Conservation (phyloP, 2,113 vertebrate species). For the Myrmecobius fasciatus region DNA sequence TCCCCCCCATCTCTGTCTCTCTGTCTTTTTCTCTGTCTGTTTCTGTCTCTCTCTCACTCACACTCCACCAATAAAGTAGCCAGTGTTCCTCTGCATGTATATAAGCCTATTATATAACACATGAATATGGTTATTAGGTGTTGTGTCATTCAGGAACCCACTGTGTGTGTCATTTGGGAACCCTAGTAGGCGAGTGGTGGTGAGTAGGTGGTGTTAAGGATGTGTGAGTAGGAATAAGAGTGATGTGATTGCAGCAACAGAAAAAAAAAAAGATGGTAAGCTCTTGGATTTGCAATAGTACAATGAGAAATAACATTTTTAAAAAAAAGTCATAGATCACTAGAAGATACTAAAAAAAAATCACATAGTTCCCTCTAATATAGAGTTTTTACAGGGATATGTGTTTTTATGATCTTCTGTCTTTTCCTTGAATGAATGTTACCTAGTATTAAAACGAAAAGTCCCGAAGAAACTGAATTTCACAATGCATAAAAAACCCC, state of each 20-base stretch:
- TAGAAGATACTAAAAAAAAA: neutral
- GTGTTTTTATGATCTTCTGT: slow-evolving; percentile 29
- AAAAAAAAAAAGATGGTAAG: slow-evolving; percentile 17
- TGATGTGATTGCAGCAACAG: slow-evolving; percentile 9
- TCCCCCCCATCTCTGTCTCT: too few relatives aligned
- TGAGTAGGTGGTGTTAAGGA: neutral
- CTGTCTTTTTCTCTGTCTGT: too few relatives aligned
- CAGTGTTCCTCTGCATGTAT: neutral
- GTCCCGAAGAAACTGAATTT: slow-evolving; percentile 35
- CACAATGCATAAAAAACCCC: slow-evolving; percentile 11
- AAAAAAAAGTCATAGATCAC: neutral
- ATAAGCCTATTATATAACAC: neutral
- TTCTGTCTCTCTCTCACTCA: too few relatives aligned
- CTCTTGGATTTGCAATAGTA: slow-evolving; percentile 40
- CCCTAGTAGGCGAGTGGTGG: neutral
- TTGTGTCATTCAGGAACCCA: slow-evolving; percentile 18
- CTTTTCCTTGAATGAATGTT: neutral
- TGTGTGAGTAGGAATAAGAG: neutral
- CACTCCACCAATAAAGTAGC: neutral
- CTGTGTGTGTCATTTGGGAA: neutral
- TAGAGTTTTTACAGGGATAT: neutral
- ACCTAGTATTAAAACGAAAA: slow-evolving; percentile 25
- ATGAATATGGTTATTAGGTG: slow-evolving; percentile 4
- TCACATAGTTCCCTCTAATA: slow-evolving; percentile 7
- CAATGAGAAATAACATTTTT: slow-evolving; percentile 23